Evolutionary conservation across 2,113 vertebrate species (phyloP), one percentile per base, ranked within the genome.

Genomic region (Recurvirostra avosetta): DNA sequence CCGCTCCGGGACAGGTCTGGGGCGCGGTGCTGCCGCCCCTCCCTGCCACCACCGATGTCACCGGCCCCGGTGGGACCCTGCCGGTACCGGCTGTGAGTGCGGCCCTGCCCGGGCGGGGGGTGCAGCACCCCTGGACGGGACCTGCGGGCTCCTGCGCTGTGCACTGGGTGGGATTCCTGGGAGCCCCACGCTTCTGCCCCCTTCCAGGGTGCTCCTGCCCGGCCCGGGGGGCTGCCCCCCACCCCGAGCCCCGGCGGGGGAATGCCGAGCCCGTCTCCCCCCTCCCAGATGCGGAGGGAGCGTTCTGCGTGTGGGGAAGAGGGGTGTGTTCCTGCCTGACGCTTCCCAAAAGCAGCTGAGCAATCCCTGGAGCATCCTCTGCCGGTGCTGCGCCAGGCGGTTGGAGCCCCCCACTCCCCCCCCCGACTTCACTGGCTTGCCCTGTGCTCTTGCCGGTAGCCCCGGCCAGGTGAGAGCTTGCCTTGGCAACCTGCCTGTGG

Each of bases 221-320:
- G 43, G 23, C 26, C 4, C 6, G 13, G 9, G 56, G 25, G 21
- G 26, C 23, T 67, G 72, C 11, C 22, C 10, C 12, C 34, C 11
- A 4, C 40, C 26, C 41, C 1, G 7, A 29, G 6, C 18, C 21
- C 1, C 2, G 15, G 32, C 38, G 17, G 36, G 29, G n/a, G 59
- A 17, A 16, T 1, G 7, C 72, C 0, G 5, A 23, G 22, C 22
- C 16, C 2, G 0, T 32, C 26, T 26, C 1, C 3, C 21, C 27
- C 21, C 6, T 87, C 22, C 47, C 30, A 7, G 34, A 5, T 1
- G 0, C 2, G 2, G 55, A 15, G 23, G 16, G 65, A 73, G 30
- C 5, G 0, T 14, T 36, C 55, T 27, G 68, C 3, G 0, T 58
- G 4, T 26, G 29, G 27, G 18, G 15, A 45, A 20, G 34, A 49